A percentile compares a stretch with the other conserved stretches of the same genome.
These are phyloP conservation scores for Protophormia terraenovae DNA, from an alignment of 2,888 invertebrate genomes.

Conservation along the genomic window DNA sequence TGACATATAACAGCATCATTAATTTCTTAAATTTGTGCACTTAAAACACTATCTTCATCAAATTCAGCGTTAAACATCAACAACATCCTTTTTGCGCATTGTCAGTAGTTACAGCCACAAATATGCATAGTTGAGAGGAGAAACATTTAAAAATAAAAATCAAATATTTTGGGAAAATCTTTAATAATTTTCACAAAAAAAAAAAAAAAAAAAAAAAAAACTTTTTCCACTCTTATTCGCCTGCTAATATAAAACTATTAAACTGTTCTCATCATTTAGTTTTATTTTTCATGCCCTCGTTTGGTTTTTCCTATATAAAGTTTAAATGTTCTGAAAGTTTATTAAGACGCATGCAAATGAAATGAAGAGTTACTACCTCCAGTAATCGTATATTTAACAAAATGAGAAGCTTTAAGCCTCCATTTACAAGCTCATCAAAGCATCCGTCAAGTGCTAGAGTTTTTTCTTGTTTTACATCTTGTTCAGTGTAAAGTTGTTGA, in stretches of 20 bases:
- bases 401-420: slow-evolving; percentile 19
- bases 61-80: slow-evolving; percentile 35
- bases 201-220: background rate
- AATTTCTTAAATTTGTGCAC: slow-evolving; percentile 52
- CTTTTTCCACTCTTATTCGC: background rate
- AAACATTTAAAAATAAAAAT: slow-evolving; percentile 18
- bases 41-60: slow-evolving; percentile 55
- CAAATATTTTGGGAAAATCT: slow-evolving; percentile 18
- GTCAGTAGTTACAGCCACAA: background rate
- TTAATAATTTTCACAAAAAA: background rate
- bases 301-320: background rate
- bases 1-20: slow-evolving; percentile 62
- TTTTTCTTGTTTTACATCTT: background rate
- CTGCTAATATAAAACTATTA: slow-evolving; percentile 3
- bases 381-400: background rate
- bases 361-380: background rate
- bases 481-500: background rate
- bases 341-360: slow-evolving; percentile 57
- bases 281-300: background rate
- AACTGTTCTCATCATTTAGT: background rate
- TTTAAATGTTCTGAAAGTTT: slow-evolving; percentile 47
- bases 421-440: slow-evolving; percentile 44
- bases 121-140: background rate
- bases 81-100: slow-evolving; percentile 18
- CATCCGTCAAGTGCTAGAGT: slow-evolving; percentile 21